Evolutionary conservation across 2,888 invertebrate species (phyloP), one percentile per base, ranked within the genome.

Genomic region (Cheilosia variabilis): DNA sequence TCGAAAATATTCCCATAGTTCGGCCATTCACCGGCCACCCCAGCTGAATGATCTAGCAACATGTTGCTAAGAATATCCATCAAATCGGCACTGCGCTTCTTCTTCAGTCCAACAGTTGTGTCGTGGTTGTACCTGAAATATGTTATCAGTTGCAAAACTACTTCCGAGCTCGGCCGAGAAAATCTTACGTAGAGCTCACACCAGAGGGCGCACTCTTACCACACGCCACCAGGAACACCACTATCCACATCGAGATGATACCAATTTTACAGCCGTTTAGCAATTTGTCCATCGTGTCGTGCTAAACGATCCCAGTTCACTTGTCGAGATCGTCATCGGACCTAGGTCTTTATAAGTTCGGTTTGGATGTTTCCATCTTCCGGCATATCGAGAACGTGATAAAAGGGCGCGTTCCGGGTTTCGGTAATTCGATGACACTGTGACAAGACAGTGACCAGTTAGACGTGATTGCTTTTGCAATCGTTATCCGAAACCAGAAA

Each of bases 341-440:
- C 45, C 31, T 73, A 10, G 63, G 27, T 73, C 63, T 66, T 73
- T 84, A 84, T 84, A 53, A 58, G 47, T 65, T 79, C 69, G 37
- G 24, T 34, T 31, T 10, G 31, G 13, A 7, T 27, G 7, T n/a
- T 2, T 81, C 60, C 57, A 60, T 22, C 66, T 68, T 73, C 50
- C 62, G 68, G 53, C 55, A 10, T 63, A 68, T 63, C 24, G 55
- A 57, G 62, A 83, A 83, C 79, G 83, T 83, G 83, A 57, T 57
- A 22, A 15, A 22, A 52, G 55, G 50, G n/a, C 4, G 10, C 52
- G 19, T 41, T n/a, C 72, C 66, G 13, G 37, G 9, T 7, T 47
- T 69, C 55, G 13, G 81, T 71, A 77, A 82, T 57, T 63, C 24
- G 52, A 76, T 52, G 43, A 53, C 15, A 13, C 22, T 9, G 7